Conservation (phyloP, 2,888 invertebrate species). For the Melanargia galathea region DNA sequence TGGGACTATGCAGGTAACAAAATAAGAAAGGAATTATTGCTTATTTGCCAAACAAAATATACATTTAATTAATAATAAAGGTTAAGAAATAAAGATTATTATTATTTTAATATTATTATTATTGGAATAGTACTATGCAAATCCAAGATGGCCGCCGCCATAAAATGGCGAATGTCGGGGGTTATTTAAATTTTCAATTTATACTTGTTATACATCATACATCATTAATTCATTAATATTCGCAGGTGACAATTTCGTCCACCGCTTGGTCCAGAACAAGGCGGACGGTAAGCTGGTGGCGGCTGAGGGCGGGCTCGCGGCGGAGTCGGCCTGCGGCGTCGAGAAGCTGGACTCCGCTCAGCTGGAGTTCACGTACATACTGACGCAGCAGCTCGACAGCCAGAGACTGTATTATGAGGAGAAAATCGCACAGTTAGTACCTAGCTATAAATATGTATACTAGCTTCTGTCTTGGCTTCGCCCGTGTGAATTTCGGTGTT, state of each 20-base stretch:
- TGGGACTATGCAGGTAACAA: slow-evolving; percentile 97
- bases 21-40: not conserved
- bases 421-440: slow-evolving; percentile 66
- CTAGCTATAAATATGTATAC: no score
- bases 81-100: no score
- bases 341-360: slow-evolving; percentile 89
- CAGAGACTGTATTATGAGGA: slow-evolving; percentile 97
- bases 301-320: slow-evolving; percentile 83
- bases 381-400: slow-evolving; percentile 91
- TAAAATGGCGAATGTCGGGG: no score
- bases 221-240: not conserved
- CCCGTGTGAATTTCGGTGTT: no score
- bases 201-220: not conserved
- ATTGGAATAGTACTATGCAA: no score
- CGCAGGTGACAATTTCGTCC: slow-evolving; percentile 94
- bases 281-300: slow-evolving; percentile 97
- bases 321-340: slow-evolving; percentile 69
- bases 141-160: no score
- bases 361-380: slow-evolving; percentile 35
- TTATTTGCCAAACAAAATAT: no score
- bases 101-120: no score
- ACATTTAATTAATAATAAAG: no score
- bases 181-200: no score
- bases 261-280: slow-evolving; percentile 97
- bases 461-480: no score